phyloP scores from a whole-genome alignment of 2,113 vertebrate genomes.

The Penelope pileata region DNA sequence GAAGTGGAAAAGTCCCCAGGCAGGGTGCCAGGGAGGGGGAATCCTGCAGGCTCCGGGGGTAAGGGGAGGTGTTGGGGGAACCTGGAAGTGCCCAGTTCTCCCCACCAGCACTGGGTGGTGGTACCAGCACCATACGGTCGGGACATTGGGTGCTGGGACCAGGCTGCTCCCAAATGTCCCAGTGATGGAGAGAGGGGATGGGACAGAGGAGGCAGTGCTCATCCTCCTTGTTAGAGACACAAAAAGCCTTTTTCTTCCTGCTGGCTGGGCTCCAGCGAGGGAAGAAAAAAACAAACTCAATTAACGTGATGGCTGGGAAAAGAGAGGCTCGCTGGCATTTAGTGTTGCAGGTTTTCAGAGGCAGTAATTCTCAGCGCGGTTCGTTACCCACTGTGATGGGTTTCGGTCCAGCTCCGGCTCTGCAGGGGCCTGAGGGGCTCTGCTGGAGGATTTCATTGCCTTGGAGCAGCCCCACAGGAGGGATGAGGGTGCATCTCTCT shows the following conservation, averaged over 20 bases:
- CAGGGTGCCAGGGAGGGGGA: not conserved
- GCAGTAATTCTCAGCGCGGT: not conserved
- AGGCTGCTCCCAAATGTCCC: not conserved
- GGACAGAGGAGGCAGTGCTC: not conserved
- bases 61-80: not conserved
- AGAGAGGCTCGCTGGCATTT: slow-evolving; percentile 49
- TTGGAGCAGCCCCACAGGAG: not conserved
- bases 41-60: not conserved
- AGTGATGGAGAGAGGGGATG: not conserved
- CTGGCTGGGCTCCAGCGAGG: not conserved
- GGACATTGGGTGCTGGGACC: not conserved
- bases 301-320: slow-evolving; percentile 38
- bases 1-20: not conserved
- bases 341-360: not conserved
- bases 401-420: not conserved
- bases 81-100: not conserved
- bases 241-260: slow-evolving; percentile 60
- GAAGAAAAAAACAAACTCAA: slow-evolving; percentile 44
- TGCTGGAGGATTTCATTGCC: not conserved
- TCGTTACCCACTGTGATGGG: fast-evolving
- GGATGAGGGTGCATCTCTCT: not conserved
- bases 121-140: fast-evolving
- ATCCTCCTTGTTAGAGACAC: slow-evolving; percentile 18
- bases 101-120: not conserved
- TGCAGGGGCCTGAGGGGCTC: not conserved